Conservation (phyloP, 1,140 invertebrate genomes). For the Ptiloglossa arizonensis region DNA sequence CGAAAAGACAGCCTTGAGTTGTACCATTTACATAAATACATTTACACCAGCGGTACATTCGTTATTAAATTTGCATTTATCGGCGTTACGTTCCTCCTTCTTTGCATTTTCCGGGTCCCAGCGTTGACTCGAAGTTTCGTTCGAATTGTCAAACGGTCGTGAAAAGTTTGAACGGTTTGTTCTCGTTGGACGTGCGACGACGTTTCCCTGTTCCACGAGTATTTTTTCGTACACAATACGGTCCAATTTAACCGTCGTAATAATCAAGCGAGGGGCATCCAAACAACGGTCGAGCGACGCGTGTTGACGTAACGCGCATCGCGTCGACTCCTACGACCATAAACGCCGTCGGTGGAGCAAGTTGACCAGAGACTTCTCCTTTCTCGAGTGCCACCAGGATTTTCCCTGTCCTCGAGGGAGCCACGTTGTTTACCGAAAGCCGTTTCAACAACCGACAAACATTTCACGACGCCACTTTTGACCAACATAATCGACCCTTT, state of each 20-base stretch:
- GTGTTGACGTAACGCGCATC: constrained; percentile 58
- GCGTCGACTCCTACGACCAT: constrained; percentile 38
- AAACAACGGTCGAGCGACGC: constrained; percentile 32
- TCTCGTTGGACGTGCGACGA: not conserved
- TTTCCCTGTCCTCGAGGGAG: constrained; percentile 39
- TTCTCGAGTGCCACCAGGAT: constrained; percentile 42
- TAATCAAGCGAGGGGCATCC: constrained; percentile 20
- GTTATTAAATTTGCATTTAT: no score
- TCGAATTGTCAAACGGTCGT: no score
- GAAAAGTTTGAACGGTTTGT: no score
- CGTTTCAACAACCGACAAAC: constrained; percentile 35
- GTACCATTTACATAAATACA: no score
- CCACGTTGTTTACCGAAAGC: constrained; percentile 57
- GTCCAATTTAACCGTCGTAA: not conserved
- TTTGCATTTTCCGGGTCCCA: no score
- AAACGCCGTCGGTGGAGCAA: constrained; percentile 54
- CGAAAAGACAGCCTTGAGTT: no score
- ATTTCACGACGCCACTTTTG: not conserved
- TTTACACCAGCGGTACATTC: no score
- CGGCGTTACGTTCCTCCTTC: no score
- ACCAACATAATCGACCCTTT: not conserved
- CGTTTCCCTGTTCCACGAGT: not conserved
- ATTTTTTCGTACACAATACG: no score
- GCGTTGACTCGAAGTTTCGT: no score
- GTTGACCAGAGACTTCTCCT: constrained; percentile 53